Base-by-base conservation (phyloP, 2,888 invertebrate genomes). In the Epinotia brunnichana region DNA sequence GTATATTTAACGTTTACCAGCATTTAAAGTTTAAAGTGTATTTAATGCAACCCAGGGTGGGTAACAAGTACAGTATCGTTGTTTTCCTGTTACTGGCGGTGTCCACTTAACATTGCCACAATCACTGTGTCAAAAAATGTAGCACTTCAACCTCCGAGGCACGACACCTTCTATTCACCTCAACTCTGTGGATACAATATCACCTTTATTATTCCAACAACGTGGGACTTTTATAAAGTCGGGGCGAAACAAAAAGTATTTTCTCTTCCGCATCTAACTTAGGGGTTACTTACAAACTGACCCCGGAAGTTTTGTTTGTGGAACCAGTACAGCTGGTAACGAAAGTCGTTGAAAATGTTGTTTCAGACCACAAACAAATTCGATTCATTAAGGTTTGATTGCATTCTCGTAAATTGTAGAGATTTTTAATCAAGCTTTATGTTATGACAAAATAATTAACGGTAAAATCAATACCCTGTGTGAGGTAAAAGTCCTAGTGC, bases 231-330 rank as follows among this genome's bases (percentile, higher is more conserved):
- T 69, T 39, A 7, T 17, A 62, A 69, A 61, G 39, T 61, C 21
- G 35, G 21, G 51, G 69, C 41, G 17, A 69, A 69, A 69, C 69
- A 69, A 69, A 54, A 69, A 69, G 69, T 69, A 62, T 69, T 62
- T 24, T 48, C 61, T 64, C 39, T 64, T 54, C 56, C 66, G 54
- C 62, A 54, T 69, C 54, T 44, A 69, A 69, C 41, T 69, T 69
- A 24, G 54, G 44, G 69, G 24, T 29, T 54, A 54, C 69, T 69
- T 69, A 19, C 54, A 56, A 69, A 69, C 61, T 54, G 69, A 69
- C 69, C 69, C 60, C 53, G 29, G 19, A 57, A 54, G 24, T 69
- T 64, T 62, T 62, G 24, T 24, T 61, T 54, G 41, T 5, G 21
- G 29, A 69, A 61, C 61, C 61, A 54, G 61, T 62, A 56, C 41